Evolutionary conservation across 2,113 vertebrate species (phyloP), one percentile per base, ranked within the genome.

Genomic region (Pseudopodoces humilis): DNA sequence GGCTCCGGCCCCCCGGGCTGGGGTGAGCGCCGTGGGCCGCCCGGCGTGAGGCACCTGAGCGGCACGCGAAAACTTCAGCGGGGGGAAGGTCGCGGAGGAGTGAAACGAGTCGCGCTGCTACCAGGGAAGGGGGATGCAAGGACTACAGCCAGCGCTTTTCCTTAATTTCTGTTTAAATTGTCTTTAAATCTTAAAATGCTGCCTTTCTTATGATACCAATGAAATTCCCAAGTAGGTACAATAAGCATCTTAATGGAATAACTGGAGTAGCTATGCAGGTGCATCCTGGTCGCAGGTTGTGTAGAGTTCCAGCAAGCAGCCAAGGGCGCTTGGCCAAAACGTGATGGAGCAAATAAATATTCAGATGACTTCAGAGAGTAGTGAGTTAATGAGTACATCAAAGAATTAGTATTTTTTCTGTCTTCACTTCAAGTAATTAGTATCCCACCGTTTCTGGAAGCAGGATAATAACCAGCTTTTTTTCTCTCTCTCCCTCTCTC

Each of bases 121-220:
- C 46, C 62, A 9, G 28, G 13, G 19, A 41, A 15, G 1, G 10
- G 28, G 27, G 27, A 5, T 24, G 56, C 18, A 1, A 27, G 43
- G 50, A 4, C 28, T 56, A 3, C 14, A 31, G 22, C 15, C 63
- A 20, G 35, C 19, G 5, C 33, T 55, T 16, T 41, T 33, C 20
- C 35, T 44, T 33, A 6, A 7, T 47, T 59, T 55, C 7, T 65
- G 8, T 17, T 59, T 46, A 20, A 52, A 31, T 49, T 44, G 3
- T 25, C 49, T 33, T 35, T 23, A 49, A 44, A 27, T 49, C 33
- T 46, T 74, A 13, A 56, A 68, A 23, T 9, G 19, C 6, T 62
- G 0, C 23, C 6, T 53, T 60, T 49, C 13, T 39, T 47, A 7
- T 1, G 12, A 18, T 37, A 25, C 18, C 2, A 16, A 0, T 75